Conservation (phyloP, 23 tunicate genomes). For the Diplosoma virens region DNA sequence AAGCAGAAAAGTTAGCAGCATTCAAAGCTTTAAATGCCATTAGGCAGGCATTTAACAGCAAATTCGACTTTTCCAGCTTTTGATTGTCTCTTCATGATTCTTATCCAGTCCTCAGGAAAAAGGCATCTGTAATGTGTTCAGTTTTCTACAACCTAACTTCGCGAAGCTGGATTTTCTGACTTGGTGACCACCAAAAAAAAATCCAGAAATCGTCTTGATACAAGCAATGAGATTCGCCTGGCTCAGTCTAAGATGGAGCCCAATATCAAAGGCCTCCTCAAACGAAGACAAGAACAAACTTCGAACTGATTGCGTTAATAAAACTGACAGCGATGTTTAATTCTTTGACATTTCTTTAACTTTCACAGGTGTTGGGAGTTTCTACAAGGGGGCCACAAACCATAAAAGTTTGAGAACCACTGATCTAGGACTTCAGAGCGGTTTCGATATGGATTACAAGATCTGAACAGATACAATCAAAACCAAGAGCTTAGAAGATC, state of each 20-base stretch:
- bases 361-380: no score
- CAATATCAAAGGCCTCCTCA: conserved; percentile 16
- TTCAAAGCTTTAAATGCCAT: conserved; percentile 35
- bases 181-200: conserved; percentile 4
- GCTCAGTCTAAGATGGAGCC: conserved; percentile 8
- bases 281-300: conserved; percentile 4
- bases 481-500: no score
- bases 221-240: conserved; percentile 11
- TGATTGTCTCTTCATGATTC: conserved; percentile 37
- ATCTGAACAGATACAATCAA: no score
- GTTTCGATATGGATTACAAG: no score
- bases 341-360: conserved; percentile 7
- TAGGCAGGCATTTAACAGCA: conserved; percentile 11
- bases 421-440: no score
- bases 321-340: not conserved
- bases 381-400: no score
- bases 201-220: conserved; percentile 8
- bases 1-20: conserved; percentile 20
- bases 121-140: conserved; percentile 10
- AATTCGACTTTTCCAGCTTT: conserved; percentile 12
- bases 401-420: no score
- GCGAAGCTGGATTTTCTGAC: conserved; percentile 15
- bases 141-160: conserved; percentile 10
- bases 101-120: conserved; percentile 30
- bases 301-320: not conserved